phyloP scores from a whole-genome alignment of 2,113 vertebrate genomes.

The Reinhardtius hippoglossoides region DNA sequence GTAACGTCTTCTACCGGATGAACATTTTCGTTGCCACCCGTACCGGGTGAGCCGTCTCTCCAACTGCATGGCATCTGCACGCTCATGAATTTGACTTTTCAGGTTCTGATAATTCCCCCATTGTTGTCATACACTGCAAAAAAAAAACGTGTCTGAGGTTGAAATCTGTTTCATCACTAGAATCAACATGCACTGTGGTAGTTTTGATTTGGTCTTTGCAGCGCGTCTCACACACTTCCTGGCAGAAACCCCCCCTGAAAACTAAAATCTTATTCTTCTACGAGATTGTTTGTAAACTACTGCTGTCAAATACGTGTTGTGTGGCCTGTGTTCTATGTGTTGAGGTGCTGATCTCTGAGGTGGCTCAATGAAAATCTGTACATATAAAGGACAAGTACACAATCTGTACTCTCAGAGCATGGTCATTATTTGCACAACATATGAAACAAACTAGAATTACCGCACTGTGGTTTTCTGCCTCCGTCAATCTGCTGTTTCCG shows the following conservation, averaged over 20 bases:
- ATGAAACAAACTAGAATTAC: no score
- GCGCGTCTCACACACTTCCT: slow-evolving; percentile 22
- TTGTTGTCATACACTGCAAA: not conserved
- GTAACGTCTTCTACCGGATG: slow-evolving; percentile 1
- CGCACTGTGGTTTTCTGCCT: no score
- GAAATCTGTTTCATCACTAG: slow-evolving; percentile 8
- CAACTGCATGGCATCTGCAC: slow-evolving; percentile 13
- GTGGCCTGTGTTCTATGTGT: slow-evolving; percentile 83
- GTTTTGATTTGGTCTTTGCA: slow-evolving; percentile 24
- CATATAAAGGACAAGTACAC: slow-evolving; percentile 77
- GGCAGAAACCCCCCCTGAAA: slow-evolving; percentile 41
- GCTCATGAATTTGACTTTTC: slow-evolving; percentile 9
- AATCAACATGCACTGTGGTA: not conserved
- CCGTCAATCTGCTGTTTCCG: no score
- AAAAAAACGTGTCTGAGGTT: not conserved
- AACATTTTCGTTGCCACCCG: slow-evolving; percentile 6
- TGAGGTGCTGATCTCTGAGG: slow-evolving; percentile 72
- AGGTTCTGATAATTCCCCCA: slow-evolving; percentile 15
- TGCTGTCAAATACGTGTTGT: slow-evolving; percentile 79
- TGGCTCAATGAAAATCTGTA: slow-evolving; percentile 76
- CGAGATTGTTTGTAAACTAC: slow-evolving; percentile 76
- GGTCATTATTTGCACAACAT: slow-evolving; percentile 19
- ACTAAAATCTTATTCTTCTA: slow-evolving; percentile 84
- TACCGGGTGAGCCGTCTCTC: not conserved
- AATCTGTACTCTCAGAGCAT: slow-evolving; percentile 52